A percentile compares a stretch with the other conserved stretches of the same genome.
phyloP scores from a whole-genome alignment of 1,140 invertebrate species.

The Antheraea pernyi region DNA sequence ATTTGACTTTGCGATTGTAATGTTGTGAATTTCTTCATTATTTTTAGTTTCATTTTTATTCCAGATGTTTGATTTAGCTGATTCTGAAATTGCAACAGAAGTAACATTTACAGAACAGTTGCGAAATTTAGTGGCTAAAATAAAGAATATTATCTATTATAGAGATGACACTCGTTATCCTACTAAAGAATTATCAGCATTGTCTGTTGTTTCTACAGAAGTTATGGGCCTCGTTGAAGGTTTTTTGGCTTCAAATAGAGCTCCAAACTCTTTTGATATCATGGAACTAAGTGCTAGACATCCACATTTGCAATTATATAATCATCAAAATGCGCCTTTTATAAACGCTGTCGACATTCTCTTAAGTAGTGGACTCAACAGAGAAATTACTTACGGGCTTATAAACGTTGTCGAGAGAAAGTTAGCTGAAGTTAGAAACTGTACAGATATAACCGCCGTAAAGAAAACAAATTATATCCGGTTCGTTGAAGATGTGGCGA shows the following conservation, averaged over 20 bases:
- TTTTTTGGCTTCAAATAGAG: constrained; percentile 69
- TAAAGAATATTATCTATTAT: constrained; percentile 72
- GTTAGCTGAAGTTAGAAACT: constrained; percentile 63
- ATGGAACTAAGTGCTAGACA: constrained; percentile 65
- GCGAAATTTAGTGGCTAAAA: constrained; percentile 65
- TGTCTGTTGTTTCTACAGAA: constrained; percentile 71
- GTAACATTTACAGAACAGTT: constrained; percentile 74
- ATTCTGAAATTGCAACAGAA: constrained; percentile 73
- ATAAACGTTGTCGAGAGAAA: constrained; percentile 75
- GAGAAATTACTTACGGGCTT: constrained; percentile 73
- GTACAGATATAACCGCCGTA: constrained; percentile 60
- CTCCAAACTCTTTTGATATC: constrained; percentile 70
- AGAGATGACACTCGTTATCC: constrained; percentile 61
- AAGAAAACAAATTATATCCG: constrained; percentile 74
- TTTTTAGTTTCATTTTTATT: constrained; percentile 19
- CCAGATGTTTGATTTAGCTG: constrained; percentile 75
- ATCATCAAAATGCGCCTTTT: constrained; percentile 70
- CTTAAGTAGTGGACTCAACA: constrained; percentile 71
- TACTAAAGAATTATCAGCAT: constrained; percentile 65
- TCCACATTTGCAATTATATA: constrained; percentile 72
- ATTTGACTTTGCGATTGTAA: neutral
- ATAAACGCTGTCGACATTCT: constrained; percentile 74
- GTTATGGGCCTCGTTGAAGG: constrained; percentile 73
- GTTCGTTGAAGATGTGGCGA: constrained; percentile 74
- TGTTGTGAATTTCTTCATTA: neutral